These are phyloP conservation scores for Eulemur coronatus DNA, from an alignment of 2,797 vertebrate species.

Conservation along the genomic window DNA sequence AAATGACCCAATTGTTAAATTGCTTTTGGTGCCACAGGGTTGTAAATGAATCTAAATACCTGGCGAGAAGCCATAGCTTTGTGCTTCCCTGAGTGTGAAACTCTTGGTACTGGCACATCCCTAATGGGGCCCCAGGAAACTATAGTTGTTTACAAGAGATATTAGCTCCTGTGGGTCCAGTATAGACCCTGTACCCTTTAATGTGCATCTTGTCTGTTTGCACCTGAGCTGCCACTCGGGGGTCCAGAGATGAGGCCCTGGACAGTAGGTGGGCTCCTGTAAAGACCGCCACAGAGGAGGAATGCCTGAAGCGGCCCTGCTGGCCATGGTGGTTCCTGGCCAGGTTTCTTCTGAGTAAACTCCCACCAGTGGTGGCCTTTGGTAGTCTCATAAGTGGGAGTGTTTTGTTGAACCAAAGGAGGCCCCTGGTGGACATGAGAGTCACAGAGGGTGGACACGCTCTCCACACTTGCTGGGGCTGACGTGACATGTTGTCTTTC, in stretches of 20 bases:
- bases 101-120: neutral
- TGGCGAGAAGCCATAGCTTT: conserved; percentile 44
- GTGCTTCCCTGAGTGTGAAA: conserved; percentile 17
- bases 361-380: neutral
- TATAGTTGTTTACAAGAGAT: conserved; percentile 30
- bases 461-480: neutral
- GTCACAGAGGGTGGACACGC: neutral
- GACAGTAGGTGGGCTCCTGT: neutral
- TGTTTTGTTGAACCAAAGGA: neutral
- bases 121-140: neutral
- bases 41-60: conserved; percentile 67
- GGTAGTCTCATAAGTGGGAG: neutral
- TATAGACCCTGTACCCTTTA: neutral
- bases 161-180: neutral
- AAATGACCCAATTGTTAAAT: conserved; percentile 70
- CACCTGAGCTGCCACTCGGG: neutral
- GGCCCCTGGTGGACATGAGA: neutral
- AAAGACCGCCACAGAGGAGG: neutral
- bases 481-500: conserved; percentile 65
- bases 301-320: neutral
- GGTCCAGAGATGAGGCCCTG: neutral
- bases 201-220: neutral
- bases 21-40: conserved; percentile 52
- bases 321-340: neutral
- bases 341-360: neutral